phyloP scores from a whole-genome alignment of 2,797 vertebrate species.

The Parauchenoglanis ngamensis region DNA sequence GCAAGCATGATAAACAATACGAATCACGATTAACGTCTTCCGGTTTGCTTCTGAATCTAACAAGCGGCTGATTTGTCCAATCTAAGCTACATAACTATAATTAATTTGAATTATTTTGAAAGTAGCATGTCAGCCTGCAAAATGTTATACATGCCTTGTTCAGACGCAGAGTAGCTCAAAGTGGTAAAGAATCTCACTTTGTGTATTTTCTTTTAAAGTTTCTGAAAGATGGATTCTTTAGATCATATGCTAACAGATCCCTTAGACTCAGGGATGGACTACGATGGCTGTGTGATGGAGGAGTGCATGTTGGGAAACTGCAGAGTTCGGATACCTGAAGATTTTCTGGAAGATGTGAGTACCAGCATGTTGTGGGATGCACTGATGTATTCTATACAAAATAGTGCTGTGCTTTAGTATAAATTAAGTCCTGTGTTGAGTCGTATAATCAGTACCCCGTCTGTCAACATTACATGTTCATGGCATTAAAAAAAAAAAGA shows the following conservation, averaged over 20 bases:
- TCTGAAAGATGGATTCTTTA: slow-evolving; percentile 83
- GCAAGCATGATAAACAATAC: neutral
- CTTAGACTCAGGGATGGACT: slow-evolving; percentile 83
- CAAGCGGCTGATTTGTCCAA: neutral
- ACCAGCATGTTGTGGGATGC: neutral
- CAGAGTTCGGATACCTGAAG: slow-evolving; percentile 88
- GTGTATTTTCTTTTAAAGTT: slow-evolving; percentile 17
- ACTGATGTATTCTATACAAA: neutral
- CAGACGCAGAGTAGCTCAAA: too few relatives aligned
- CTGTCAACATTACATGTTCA: neutral
- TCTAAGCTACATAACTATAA: neutral
- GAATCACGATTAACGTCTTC: neutral
- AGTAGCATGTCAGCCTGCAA: too few relatives aligned
- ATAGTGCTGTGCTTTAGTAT: neutral
- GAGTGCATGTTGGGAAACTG: slow-evolving; percentile 90
- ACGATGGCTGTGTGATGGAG: slow-evolving; percentile 84
- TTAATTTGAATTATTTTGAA: neutral
- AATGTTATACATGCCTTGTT: neutral
- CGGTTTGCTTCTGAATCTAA: neutral
- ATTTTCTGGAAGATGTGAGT: slow-evolving; percentile 93
- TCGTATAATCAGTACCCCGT: neutral
- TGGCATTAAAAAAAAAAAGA: neutral
- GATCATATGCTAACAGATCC: slow-evolving; percentile 91
- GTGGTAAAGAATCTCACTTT: neutral
- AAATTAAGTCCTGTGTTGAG: neutral